Evolutionary conservation across 2,113 vertebrate species (phyloP), one percentile per base, ranked within the genome.

Genomic region (Clarias batrachus): DNA sequence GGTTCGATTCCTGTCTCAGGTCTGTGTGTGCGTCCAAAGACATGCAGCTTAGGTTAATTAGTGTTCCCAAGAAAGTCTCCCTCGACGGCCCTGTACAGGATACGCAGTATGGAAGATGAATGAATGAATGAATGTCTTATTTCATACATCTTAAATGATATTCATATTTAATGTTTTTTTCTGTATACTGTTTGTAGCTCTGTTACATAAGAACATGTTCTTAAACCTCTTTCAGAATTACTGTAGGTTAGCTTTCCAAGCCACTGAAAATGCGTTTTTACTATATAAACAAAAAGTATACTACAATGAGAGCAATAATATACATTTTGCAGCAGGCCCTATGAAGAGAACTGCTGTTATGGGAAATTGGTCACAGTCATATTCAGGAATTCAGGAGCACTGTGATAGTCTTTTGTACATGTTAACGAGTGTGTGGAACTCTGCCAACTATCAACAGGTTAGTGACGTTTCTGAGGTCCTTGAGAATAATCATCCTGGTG

Each of bases 401-500:
- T 12, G 33, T 23, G 8, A n/a, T n/a, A 13, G 4, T 54, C 41
- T n/a, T 25, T 30, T 25, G 9, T 71, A 63, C 14, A 68, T 57
- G n/a, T 60, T 19, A 30, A 57, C 76, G 23, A 76, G 57, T 76
- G 8, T 54, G 57, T 85, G 52, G 33, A 19, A 70, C 33, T 82
- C 30, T 88, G 25, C 19, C 52, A 16, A 48, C 65, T 84, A 30
- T 88, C 59, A 17, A 74, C 93, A 99, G 98, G 91, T 90, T 96
- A 87, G 91, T 96, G 79, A 88, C 90, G 10, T 86, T 98, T 41
- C 90, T 98, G 81, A 96, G 94, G 89, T 91, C 93, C 88, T 87
- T 98, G 93, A 96, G 97, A 91, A 93, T 99, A 87, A 65, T 98
- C 76, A 97, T 97, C 91, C 92, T 99, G 70, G 89, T 97, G 87